A percentile compares a stretch with the other conserved stretches of the same genome.
Evolutionary conservation across 2,113 vertebrate species (phyloP).

Genomic region (Crotalus horridus): DNA sequence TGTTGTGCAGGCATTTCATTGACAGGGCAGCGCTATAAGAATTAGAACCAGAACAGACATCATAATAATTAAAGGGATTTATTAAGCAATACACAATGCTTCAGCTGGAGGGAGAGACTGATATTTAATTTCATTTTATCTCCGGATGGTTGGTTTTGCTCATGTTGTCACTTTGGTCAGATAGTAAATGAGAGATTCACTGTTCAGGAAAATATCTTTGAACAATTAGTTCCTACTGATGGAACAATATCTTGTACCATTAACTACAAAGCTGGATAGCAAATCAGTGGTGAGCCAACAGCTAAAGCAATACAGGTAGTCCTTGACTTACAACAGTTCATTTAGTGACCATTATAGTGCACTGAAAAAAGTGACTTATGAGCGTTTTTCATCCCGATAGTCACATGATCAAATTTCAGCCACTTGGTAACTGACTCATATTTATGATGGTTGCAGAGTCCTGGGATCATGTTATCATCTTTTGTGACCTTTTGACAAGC

Average conservation of each 20-base stretch:
- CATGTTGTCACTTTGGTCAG: not conserved
- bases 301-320: not conserved
- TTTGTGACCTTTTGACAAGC: too few species aligned
- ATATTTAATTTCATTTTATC: not conserved
- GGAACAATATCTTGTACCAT: not conserved
- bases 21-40: not conserved
- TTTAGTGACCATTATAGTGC: too few species aligned
- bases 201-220: not conserved
- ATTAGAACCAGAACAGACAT: not conserved
- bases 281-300: not conserved
- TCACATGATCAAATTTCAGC: not conserved
- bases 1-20: not conserved
- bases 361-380: too few species aligned
- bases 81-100: not conserved
- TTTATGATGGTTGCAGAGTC: not conserved
- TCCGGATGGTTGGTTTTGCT: not conserved
- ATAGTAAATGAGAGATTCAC: not conserved
- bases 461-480: too few species aligned
- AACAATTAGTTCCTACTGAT: not conserved
- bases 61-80: not conserved
- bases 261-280: not conserved
- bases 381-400: not conserved
- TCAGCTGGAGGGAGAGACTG: not conserved
- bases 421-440: not conserved
- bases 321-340: too few species aligned